Base-by-base conservation (phyloP, 1,140 invertebrate species). In the Arion vulgaris region DNA sequence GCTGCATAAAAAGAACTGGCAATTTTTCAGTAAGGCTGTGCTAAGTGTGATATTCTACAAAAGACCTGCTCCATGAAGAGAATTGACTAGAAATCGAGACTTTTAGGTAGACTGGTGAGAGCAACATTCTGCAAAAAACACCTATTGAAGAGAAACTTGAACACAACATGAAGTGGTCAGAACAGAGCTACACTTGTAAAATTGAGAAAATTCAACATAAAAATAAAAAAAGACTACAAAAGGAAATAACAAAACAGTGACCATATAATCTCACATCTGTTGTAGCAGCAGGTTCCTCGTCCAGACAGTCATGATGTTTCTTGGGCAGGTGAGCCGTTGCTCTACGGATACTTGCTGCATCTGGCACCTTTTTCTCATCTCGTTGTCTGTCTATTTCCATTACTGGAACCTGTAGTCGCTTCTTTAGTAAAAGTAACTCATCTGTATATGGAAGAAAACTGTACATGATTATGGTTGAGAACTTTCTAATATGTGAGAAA, bases 361-460 rank as follows among this genome's bases (percentile, higher is more conserved):
- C 89, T n/a, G 91, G 91, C 15, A 88, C 88, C 71, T 89, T 88
- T n/a, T 80, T 82, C 28, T 91, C 88, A 51, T 92, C 91, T 83
- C 86, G 88, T 57, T 75, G 66, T 49, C 90, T 89, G 62, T 88
- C 87, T 38, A 85, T 84, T 76, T 90, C 89, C 86, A 87, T 88
- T 15, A 86, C 82, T 34, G 87, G 83, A 23, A 86, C 80, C 17
- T 86, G 78, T 19, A 90, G 57, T 79, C 92, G 85, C 84, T 88
- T 90, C 83, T 89, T 92, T 26, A 92, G 69, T 39, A 92, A 73
- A 15, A 92, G 77, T 11, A 92, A 77, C 83, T 92, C 92, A 91
- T 92, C 92, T 92, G 87, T 17, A 23, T 19, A 62, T 62, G 57
- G 26, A 62, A 62, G 13, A 62, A 62, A 62, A n/a, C n/a, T n/a